These are phyloP conservation scores for Megaustenia siamemsis DNA, from an alignment of 2,888 invertebrate species.

Conservation along the genomic window DNA sequence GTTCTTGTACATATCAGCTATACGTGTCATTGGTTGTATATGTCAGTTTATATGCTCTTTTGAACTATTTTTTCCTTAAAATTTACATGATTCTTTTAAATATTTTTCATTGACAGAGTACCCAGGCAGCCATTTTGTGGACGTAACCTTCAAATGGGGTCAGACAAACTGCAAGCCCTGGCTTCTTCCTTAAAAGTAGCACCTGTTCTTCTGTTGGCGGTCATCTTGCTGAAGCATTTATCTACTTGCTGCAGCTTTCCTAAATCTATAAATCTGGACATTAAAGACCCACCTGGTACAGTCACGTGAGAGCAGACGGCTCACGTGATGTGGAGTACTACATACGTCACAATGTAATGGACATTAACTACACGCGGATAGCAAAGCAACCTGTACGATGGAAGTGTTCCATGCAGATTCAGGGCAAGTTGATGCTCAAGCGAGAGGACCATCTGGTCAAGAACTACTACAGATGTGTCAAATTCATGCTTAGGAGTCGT, in stretches of 20 bases:
- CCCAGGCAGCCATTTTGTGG: too few relatives aligned
- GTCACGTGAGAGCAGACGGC: conserved; percentile 53
- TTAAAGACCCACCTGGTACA: conserved; percentile 58
- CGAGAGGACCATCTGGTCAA: conserved; percentile 47
- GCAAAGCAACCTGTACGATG: conserved; percentile 40
- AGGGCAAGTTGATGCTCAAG: conserved; percentile 54
- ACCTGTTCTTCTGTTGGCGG: not conserved
- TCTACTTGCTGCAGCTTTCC: conserved; percentile 54
- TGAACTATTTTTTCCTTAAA: too few relatives aligned
- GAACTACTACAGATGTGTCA: conserved; percentile 52
- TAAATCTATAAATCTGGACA: conserved; percentile 40
- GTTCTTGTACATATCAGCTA: too few relatives aligned
- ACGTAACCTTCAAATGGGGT: too few relatives aligned
- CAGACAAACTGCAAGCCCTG: too few relatives aligned
- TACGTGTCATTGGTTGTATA: too few relatives aligned
- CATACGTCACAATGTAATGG: conserved; percentile 53
- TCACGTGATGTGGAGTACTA: conserved; percentile 49
- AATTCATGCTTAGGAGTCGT: conserved; percentile 52
- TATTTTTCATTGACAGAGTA: too few relatives aligned
- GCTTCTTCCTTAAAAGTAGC: not conserved
- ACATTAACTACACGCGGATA: conserved; percentile 44
- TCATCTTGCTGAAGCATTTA: not conserved
- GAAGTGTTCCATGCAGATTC: conserved; percentile 55
- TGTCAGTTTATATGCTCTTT: too few relatives aligned
- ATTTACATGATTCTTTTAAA: too few relatives aligned